Evolutionary conservation across 2,888 invertebrate species (phyloP).

Genomic region (Lasioglossum figueresi): DNA sequence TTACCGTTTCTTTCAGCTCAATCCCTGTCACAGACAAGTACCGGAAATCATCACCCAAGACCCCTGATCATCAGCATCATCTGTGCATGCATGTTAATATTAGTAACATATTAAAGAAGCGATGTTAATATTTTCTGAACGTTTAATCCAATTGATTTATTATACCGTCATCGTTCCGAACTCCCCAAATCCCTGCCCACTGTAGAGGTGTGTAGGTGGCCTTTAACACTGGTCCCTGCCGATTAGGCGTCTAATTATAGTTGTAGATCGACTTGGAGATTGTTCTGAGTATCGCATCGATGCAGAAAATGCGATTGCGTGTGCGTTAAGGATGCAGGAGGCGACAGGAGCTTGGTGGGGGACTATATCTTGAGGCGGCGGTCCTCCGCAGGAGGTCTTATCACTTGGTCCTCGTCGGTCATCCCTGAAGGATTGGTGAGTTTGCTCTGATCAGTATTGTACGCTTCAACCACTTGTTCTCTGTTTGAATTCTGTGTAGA

Average conservation of each 20-base stretch:
- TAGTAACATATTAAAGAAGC: background rate
- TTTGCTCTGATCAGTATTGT: slow-evolving; percentile 2
- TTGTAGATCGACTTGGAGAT: slow-evolving; percentile 11
- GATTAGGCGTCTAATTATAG: slow-evolving; percentile 11
- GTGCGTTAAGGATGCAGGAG: slow-evolving; percentile 57
- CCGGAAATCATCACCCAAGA: background rate
- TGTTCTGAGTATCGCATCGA: slow-evolving; percentile 24
- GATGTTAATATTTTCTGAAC: background rate
- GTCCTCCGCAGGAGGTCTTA: slow-evolving; percentile 60
- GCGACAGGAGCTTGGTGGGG: slow-evolving; percentile 59
- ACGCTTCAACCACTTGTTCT: background rate
- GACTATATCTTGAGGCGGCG: slow-evolving; percentile 64
- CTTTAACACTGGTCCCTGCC: background rate
- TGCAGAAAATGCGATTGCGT: slow-evolving; percentile 61
- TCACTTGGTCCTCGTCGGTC: slow-evolving; percentile 71
- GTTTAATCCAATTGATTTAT: background rate
- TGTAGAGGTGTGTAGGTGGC: background rate
- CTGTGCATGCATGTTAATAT: background rate
- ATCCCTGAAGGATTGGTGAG: slow-evolving; percentile 68
- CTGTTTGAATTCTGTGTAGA: background rate
- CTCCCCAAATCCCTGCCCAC: background rate
- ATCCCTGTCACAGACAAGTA: slow-evolving; percentile 33
- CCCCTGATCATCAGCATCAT: background rate
- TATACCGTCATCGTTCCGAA: background rate
- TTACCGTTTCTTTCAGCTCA: slow-evolving; percentile 36